Evolutionary conservation across 2,797 vertebrate species (phyloP), one percentile per base, ranked within the genome.

Genomic region (Enteromius viviparus): DNA sequence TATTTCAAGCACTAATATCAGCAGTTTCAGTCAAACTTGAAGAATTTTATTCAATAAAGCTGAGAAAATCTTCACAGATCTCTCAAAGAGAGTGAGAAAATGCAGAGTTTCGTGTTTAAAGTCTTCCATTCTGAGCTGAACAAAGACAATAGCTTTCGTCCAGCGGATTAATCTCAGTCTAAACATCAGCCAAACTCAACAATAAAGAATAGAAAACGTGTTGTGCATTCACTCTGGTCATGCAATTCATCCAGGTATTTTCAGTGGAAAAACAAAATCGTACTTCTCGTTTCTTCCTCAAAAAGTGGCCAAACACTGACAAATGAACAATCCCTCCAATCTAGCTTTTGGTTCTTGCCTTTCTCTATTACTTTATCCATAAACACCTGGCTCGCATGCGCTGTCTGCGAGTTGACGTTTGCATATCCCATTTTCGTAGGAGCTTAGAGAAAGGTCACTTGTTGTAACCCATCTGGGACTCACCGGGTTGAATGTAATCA

Each of bases 401-500:
- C 68, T 78, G 85, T 85, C 89, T 80, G 85, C 83, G 66, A 51
- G 87, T 78, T 86, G 32, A 87, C 66, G 90, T 92, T 93, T 92
- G 93, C 89, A 90, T 93, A 92, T 93, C 93, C 92, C 91, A 93
- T 94, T 93, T 91, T 89, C 85, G 64, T 88, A 86, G 90, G 88
- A 93, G 91, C 92, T 92, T 87, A 87, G 91, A 91, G 92, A 95
- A 96, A 97, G 94, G 95, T 96, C 94, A 95, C 86, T 88, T 89
- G 85, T 92, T 90, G 88, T 76, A 89, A 93, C 96, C 81, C 95
- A 93, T 92, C 88, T 91, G 94, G 93, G 93, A 95, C 89, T 92
- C 90, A 92, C 87, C 86, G 93, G 94, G 95, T 93, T 96, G 94
- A 94, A 94, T 93, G 93, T 94, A 96, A 96, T 97, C 94, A 95